phyloP scores from a whole-genome alignment of 2,113 vertebrate species.

The Spilogale gracilis region DNA sequence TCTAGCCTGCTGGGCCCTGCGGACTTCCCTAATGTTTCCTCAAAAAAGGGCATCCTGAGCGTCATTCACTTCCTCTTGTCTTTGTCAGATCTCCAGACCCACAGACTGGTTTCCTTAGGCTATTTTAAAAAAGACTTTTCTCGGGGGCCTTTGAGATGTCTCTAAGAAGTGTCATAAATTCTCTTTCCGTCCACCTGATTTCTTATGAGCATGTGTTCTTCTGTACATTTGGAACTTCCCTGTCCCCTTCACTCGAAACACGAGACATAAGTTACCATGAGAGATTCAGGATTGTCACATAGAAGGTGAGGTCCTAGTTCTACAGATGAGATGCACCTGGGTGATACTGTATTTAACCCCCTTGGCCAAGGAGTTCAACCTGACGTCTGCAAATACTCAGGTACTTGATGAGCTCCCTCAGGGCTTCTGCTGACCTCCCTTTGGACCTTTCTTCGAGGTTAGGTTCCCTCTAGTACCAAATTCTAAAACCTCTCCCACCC shows the following conservation, averaged over 20 bases:
- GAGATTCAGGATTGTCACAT: neutral
- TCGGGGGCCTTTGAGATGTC: neutral
- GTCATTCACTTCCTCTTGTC: neutral
- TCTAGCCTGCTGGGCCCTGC: neutral
- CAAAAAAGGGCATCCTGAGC: neutral
- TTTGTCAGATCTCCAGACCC: neutral
- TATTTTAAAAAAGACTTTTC: neutral
- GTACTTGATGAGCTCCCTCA: neutral
- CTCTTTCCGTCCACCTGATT: neutral
- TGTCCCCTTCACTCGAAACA: neutral
- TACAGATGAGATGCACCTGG: accelerated
- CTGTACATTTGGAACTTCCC: neutral
- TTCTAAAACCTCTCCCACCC: neutral
- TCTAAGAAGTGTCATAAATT: neutral
- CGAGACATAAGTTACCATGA: neutral
- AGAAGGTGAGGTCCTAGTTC: neutral
- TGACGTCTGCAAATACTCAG: neutral
- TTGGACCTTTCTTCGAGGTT: neutral
- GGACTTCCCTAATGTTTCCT: neutral
- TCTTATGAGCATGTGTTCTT: neutral
- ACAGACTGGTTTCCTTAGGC: neutral
- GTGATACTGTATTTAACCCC: accelerated
- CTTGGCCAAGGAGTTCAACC: neutral
- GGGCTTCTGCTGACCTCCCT: neutral
- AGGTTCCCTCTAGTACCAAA: neutral